A percentile compares a stretch with the other conserved stretches of the same genome.
Evolutionary conservation across 2,797 vertebrate species (phyloP).

Genomic region (Sibirionetta formosa): DNA sequence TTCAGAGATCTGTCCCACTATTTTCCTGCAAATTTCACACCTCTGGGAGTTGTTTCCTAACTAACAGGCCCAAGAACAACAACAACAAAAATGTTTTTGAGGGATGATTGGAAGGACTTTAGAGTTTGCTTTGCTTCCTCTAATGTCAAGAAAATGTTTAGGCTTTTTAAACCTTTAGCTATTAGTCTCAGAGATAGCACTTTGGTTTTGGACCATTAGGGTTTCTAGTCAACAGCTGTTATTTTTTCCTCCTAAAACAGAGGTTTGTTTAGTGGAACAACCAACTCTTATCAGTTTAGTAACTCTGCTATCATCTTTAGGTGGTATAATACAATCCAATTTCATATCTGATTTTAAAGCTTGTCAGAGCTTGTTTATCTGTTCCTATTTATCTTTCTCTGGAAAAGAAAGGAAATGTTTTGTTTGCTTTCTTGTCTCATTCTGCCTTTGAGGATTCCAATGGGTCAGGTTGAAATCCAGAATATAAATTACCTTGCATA

Average conservation of each 20-base stretch:
- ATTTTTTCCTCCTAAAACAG: background rate
- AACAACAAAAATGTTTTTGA: background rate
- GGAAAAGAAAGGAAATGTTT: constrained; percentile 64
- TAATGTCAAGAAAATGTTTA: background rate
- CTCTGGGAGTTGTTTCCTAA: background rate
- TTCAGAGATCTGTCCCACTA: background rate
- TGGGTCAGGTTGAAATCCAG: constrained; percentile 22
- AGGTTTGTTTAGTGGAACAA: background rate
- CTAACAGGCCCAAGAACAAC: background rate
- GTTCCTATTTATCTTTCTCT: constrained; percentile 56
- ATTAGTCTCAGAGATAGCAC: background rate
- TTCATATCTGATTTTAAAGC: constrained; percentile 21
- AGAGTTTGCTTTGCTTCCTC: background rate
- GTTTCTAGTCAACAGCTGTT: background rate
- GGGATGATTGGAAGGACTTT: background rate
- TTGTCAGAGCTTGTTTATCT: constrained; percentile 29
- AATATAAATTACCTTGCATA: constrained; percentile 55
- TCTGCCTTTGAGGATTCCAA: constrained; percentile 42
- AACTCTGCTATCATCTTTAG: background rate
- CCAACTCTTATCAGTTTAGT: background rate
- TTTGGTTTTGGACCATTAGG: background rate
- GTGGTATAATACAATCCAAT: background rate
- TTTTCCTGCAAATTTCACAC: background rate
- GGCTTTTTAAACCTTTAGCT: background rate
- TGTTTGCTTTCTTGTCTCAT: constrained; percentile 40